These are phyloP conservation scores for Coregonus sp. DNA, from an alignment of 2,797 vertebrate species.

Conservation along the genomic window DNA sequence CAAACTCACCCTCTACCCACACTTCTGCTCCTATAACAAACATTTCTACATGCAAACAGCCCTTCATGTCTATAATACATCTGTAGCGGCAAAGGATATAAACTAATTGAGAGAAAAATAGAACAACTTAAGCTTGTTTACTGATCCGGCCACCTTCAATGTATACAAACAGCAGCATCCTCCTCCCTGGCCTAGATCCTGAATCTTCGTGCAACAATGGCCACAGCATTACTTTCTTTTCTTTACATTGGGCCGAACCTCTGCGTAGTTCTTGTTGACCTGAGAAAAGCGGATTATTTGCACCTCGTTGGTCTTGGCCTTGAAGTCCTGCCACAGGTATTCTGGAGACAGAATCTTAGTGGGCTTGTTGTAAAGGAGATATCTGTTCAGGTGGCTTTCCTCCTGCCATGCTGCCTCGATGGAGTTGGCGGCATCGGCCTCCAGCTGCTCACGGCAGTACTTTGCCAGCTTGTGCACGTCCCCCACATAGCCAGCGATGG, in stretches of 20 bases:
- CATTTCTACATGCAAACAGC: too few relatives aligned
- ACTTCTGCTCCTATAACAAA: too few relatives aligned
- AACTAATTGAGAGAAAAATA: too few relatives aligned
- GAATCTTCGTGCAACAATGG: too few relatives aligned
- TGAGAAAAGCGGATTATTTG: conserved; percentile 70
- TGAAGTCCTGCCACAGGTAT: conserved; percentile 77
- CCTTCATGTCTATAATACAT: too few relatives aligned
- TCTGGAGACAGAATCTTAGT: conserved; percentile 79
- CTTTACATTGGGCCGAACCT: conserved; percentile 51
- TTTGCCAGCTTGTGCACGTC: conserved; percentile 63
- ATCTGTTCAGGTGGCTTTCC: conserved; percentile 81
- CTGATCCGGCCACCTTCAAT: too few relatives aligned
- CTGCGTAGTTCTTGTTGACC: conserved; percentile 62
- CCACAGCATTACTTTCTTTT: too few relatives aligned
- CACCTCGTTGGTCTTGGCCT: conserved; percentile 50
- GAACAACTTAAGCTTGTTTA: too few relatives aligned
- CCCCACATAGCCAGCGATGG: conserved; percentile 70
- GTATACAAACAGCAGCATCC: too few relatives aligned
- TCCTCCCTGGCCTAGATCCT: too few relatives aligned
- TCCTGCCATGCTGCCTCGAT: conserved; percentile 80
- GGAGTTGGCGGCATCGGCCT: conserved; percentile 64
- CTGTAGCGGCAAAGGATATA: too few relatives aligned
- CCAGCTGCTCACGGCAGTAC: conserved; percentile 66
- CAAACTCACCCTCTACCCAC: too few relatives aligned
- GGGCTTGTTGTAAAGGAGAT: conserved; percentile 71